These are phyloP conservation scores for Pogonocichla stellata DNA, from an alignment of 2,113 vertebrate genomes.

Conservation along the genomic window DNA sequence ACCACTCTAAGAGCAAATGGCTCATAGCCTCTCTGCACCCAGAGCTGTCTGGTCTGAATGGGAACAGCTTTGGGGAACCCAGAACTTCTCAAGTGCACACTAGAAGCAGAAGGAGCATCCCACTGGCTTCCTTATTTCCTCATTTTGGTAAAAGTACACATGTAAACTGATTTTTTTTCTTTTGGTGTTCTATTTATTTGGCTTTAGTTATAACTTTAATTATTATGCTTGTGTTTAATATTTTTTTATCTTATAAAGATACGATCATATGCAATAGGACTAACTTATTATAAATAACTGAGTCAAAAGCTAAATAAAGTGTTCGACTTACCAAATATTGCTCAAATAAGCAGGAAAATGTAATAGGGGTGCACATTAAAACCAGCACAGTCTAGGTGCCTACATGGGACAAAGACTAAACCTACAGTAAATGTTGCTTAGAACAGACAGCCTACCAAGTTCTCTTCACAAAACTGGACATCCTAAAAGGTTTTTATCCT, in stretches of 20 bases:
- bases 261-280: not conserved
- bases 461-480: not conserved
- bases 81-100: not conserved
- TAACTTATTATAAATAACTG: not conserved
- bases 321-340: not conserved
- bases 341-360: not conserved
- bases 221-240: not conserved
- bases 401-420: not conserved
- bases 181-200: not conserved
- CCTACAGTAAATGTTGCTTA: not conserved
- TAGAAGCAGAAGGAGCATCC: not conserved
- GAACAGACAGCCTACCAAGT: not conserved
- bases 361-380: not conserved
- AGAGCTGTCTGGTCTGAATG: not conserved
- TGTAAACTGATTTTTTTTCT: not conserved
- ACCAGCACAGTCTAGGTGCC: not conserved
- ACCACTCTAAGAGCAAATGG: not conserved
- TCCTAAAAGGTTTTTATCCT: not conserved
- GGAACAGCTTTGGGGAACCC: not conserved
- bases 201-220: not conserved
- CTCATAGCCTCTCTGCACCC: not conserved
- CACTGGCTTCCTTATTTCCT: not conserved
- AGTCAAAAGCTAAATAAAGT: not conserved
- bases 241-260: not conserved
- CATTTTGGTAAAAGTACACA: not conserved